A percentile compares a stretch with the other conserved stretches of the same genome.
phyloP scores from a whole-genome alignment of 2,113 vertebrate genomes.

The Heloderma charlesbogerti region DNA sequence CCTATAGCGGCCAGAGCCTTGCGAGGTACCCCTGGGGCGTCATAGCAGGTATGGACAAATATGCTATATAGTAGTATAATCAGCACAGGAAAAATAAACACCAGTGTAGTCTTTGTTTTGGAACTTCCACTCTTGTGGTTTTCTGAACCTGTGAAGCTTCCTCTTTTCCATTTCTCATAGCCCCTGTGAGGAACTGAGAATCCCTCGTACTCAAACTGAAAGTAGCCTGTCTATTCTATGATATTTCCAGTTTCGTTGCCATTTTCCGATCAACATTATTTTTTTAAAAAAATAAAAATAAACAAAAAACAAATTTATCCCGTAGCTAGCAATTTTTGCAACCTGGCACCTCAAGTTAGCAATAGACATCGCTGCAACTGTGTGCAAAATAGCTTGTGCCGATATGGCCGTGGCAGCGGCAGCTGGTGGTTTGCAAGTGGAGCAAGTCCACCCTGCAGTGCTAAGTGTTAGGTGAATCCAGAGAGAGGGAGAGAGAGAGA shows the following conservation, averaged over 20 bases:
- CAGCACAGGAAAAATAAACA: neutral
- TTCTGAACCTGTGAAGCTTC: neutral
- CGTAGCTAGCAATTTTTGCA: neutral
- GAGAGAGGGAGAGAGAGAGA: too few species aligned
- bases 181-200: neutral
- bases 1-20: too few species aligned
- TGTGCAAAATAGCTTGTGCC: neutral
- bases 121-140: neutral
- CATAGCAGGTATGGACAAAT: neutral
- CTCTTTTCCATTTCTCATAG: neutral
- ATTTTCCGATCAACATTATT: neutral
- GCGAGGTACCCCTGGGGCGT: neutral
- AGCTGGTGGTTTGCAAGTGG: neutral
- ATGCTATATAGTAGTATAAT: constrained; percentile 44
- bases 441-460: neutral
- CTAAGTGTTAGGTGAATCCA: neutral
- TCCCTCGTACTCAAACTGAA: neutral
- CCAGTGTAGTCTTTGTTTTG: neutral
- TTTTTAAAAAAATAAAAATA: neutral
- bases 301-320: neutral
- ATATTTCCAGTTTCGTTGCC: neutral
- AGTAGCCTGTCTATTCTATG: neutral
- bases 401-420: neutral
- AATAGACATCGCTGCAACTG: neutral
- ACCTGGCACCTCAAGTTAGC: constrained; percentile 4